Percentiles rank a stretch among this genome's conserved stretches.
Evolutionary conservation across 2,113 vertebrate species (phyloP).

Genomic region (Nothoprocta pentlandii): DNA sequence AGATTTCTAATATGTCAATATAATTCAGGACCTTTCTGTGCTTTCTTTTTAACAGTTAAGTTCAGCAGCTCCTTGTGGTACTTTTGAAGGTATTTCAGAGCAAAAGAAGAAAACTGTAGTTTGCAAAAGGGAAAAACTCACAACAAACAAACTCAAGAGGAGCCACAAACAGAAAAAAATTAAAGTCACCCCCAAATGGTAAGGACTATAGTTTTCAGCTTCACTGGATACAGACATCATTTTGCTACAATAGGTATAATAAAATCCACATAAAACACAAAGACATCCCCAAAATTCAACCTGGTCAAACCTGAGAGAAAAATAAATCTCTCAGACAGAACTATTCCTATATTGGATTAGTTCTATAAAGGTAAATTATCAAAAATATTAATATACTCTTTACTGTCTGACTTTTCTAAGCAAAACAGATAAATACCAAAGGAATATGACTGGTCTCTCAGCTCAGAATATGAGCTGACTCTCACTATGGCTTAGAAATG

Average conservation of each 20-base stretch:
- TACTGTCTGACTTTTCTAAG: neutral
- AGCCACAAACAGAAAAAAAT: conserved; percentile 69
- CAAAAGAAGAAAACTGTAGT: conserved; percentile 42
- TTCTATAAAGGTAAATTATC: neutral
- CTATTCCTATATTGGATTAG: neutral
- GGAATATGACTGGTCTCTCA: neutral
- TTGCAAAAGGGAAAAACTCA: conserved; percentile 48
- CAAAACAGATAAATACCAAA: neutral
- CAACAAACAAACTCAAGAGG: conserved; percentile 47
- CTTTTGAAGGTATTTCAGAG: conserved; percentile 44
- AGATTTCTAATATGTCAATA: neutral
- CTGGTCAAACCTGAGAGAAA: neutral
- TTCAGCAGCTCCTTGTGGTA: conserved; percentile 11
- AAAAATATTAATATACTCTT: neutral
- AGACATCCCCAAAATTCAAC: neutral
- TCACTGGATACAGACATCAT: neutral
- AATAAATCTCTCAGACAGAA: neutral
- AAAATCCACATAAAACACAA: neutral
- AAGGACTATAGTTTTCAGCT: neutral
- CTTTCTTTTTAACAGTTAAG: conserved; percentile 54
- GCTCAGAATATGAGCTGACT: neutral
- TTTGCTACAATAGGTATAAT: neutral
- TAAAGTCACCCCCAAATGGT: conserved; percentile 72
- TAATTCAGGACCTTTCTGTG: neutral
- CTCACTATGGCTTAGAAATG: neutral